Evolutionary conservation across 92 coral and sea anemone genomes (phyloP).

Genomic region (Epizoanthus rinbou): DNA sequence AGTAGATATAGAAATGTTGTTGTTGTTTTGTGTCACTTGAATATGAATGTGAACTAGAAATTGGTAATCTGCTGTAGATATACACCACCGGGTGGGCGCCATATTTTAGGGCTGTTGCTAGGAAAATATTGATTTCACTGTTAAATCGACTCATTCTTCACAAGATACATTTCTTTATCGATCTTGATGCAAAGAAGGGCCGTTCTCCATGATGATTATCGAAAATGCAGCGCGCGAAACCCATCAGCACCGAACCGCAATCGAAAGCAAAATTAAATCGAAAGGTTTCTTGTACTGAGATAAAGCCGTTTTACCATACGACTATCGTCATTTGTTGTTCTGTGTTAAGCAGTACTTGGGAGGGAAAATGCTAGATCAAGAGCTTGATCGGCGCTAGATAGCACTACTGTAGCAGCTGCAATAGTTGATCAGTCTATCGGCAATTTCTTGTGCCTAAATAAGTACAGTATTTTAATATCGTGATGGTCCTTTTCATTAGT

Average conservation of each 20-base stretch:
- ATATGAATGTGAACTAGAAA: neutral
- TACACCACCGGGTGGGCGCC: conserved; percentile 34
- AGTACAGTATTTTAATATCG: conserved; percentile 21
- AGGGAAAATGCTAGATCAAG: neutral
- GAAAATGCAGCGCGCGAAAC: conserved; percentile 9
- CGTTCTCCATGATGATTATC: neutral
- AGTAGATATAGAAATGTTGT: conserved; percentile 48
- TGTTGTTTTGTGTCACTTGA: conserved; percentile 21
- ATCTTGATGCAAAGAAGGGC: neutral
- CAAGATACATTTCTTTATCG: neutral
- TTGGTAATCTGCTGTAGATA: neutral
- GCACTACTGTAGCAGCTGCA: neutral
- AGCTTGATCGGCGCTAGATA: neutral
- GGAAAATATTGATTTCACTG: conserved; percentile 6
- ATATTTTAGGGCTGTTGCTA: conserved; percentile 35
- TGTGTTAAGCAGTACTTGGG: no score
- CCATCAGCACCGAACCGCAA: neutral
- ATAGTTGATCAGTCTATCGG: conserved; percentile 9
- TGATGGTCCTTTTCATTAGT: neutral
- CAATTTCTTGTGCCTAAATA: neutral
- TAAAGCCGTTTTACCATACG: neutral
- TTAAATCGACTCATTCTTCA: neutral
- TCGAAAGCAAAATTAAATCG: neutral
- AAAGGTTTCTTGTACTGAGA: conserved; percentile 5
- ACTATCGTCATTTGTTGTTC: neutral